Evolutionary conservation across 2,797 vertebrate species (phyloP).

Genomic region (Scleropages formosus): DNA sequence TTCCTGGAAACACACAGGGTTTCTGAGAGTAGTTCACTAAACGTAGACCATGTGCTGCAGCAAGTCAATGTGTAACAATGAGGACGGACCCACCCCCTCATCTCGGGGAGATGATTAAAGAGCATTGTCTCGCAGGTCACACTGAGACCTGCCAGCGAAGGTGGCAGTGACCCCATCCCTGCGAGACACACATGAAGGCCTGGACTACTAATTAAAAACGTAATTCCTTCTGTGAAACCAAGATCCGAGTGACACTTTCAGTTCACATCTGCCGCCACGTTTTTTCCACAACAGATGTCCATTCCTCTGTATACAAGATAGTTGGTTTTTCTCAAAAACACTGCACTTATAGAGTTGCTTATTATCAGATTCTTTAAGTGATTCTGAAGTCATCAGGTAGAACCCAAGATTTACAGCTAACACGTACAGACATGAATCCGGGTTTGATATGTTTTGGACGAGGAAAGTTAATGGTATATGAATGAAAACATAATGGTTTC

Average conservation of each 20-base stretch:
- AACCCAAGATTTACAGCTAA: too few species aligned
- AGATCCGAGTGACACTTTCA: slow-evolving; percentile 41
- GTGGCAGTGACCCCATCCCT: slow-evolving; percentile 37
- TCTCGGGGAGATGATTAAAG: slow-evolving; percentile 39
- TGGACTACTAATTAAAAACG: slow-evolving; percentile 40
- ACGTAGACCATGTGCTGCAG: too few species aligned
- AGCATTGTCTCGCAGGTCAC: slow-evolving; percentile 21
- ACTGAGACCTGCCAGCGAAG: slow-evolving; percentile 34
- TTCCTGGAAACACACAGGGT: too few species aligned
- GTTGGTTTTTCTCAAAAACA: slow-evolving; percentile 19
- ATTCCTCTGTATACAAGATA: too few species aligned
- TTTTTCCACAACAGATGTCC: slow-evolving; percentile 25
- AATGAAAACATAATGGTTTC: too few species aligned
- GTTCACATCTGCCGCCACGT: slow-evolving; percentile 36
- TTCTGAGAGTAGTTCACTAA: too few species aligned
- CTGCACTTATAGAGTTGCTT: slow-evolving; percentile 39
- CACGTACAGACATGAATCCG: too few species aligned
- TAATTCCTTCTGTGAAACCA: slow-evolving; percentile 30
- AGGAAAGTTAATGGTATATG: too few species aligned
- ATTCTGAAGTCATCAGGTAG: too few species aligned
- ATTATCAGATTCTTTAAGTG: slow-evolving; percentile 46
- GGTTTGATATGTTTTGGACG: too few species aligned
- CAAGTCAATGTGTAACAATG: neutral
- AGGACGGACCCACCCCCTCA: neutral
- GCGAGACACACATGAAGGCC: slow-evolving; percentile 39